These are phyloP conservation scores for Thaumatotibia leucotreta DNA, from an alignment of 1,140 invertebrate genomes.

Conservation along the genomic window DNA sequence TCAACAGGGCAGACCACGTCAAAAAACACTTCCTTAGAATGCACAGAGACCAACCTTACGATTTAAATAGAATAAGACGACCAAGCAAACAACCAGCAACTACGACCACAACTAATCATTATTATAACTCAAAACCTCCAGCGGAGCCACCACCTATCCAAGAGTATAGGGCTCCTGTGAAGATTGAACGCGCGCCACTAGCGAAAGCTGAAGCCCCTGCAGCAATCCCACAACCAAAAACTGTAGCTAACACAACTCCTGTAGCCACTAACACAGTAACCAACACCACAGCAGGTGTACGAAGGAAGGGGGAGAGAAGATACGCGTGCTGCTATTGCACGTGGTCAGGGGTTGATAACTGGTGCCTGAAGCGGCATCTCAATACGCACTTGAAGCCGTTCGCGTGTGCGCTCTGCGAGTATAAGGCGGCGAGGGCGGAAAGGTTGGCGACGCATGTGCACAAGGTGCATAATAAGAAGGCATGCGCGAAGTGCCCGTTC, in stretches of 20 bases:
- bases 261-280: background rate
- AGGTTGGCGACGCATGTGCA: constrained; percentile 91
- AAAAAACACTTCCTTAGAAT: constrained; percentile 95
- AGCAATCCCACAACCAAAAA: constrained; percentile 11
- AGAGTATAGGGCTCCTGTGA: constrained; percentile 26
- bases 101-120: constrained; percentile 16
- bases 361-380: constrained; percentile 93
- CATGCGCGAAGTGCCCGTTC: constrained; percentile 91
- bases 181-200: constrained; percentile 51
- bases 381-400: constrained; percentile 95
- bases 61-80: constrained; percentile 87
- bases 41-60: constrained; percentile 91
- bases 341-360: constrained; percentile 95
- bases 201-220: constrained; percentile 37
- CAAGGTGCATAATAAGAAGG: constrained; percentile 93
- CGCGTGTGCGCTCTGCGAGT: constrained; percentile 91
- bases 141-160: constrained; percentile 16
- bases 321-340: constrained; percentile 92
- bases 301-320: constrained; percentile 78
- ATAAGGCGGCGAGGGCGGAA: constrained; percentile 92
- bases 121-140: constrained; percentile 35
- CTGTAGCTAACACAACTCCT: background rate
- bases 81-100: constrained; percentile 69
- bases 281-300: constrained; percentile 16
- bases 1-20: constrained; percentile 95